Evolutionary conservation across 1,140 invertebrate species (phyloP), one percentile per base, ranked within the genome.

Genomic region (Drosophila orosa): DNA sequence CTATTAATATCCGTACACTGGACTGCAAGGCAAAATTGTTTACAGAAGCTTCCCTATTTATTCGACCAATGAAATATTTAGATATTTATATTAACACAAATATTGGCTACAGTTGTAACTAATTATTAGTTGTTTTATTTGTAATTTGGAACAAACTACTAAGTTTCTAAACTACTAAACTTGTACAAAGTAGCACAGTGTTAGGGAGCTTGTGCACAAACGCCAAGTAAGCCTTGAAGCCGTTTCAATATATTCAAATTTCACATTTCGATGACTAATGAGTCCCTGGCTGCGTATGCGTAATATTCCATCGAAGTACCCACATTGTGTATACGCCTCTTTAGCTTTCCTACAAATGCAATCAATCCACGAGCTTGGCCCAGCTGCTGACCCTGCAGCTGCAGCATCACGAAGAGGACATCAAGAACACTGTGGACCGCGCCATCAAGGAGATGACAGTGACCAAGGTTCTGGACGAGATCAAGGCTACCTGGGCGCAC

Each of bases 391-490:
- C 94, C 22, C 92, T 98, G 17, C 95, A 98, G 80, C 92, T 98
- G 35, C 96, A 98, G 82, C 94, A 96, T 77, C 97, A 94, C 90
- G 97, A 98, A 91, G 97, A 97, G 72, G 97, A 98, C 91, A 97
- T 98, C 3, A 96, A 97, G 78, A 96, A 95, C 77, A 97, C 97
- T 45, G 97, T 98, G 1, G 97, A 98, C 90, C 97, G 97, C 72
- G 96, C 97, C 5, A 96, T 97, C 0, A 98, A 98, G 89, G 97
- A 98, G 93, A 96, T 96, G 94, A 94, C 94, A 1, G 98, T 98
- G 94, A 97, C 98, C 82, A 98, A 98, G 87, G 94, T 95, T 0
- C 92, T 98, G 3, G 95, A 95, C 74, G 97, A 98, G 86, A 93
- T 98, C 40, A 94, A 95, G 35, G 93, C 93, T 17, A 96, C 94